Evolutionary conservation across 2,888 invertebrate genomes (phyloP).

Genomic region (Nudaria mundana): DNA sequence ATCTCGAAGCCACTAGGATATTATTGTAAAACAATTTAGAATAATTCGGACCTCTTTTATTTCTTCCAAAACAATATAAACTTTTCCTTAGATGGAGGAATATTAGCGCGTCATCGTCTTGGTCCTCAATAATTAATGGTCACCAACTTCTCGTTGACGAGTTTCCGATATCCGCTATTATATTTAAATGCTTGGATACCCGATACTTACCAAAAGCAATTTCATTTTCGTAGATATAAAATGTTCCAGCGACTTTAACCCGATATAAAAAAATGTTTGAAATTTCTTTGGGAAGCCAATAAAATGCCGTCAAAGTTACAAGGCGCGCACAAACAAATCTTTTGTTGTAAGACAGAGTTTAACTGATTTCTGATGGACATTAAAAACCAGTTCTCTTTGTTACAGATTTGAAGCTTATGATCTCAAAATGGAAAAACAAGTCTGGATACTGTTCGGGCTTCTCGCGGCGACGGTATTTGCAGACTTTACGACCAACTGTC

Average conservation of each 20-base stretch:
- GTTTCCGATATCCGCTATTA: conserved; percentile 40
- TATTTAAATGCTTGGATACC: conserved; percentile 17
- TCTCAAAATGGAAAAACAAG: conserved; percentile 55
- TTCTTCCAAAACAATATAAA: conserved; percentile 1
- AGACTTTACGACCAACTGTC: conserved; percentile 83
- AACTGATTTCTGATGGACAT: conserved; percentile 28
- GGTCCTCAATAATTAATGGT: conserved; percentile 26
- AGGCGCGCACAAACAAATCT: conserved; percentile 47
- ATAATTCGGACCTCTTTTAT: background rate
- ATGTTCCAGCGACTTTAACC: conserved; percentile 10
- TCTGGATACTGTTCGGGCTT: conserved; percentile 49
- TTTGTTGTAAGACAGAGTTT: conserved; percentile 30
- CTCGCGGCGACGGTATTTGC: conserved; percentile 52
- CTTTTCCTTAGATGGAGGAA: conserved; percentile 3
- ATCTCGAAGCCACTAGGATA: no score
- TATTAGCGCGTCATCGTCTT: conserved; percentile 23
- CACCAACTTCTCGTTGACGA: conserved; percentile 26
- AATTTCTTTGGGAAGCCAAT: conserved; percentile 31
- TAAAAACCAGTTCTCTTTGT: conserved; percentile 46
- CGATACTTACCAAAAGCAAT: conserved; percentile 18
- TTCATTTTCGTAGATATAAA: conserved; percentile 25
- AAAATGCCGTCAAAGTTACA: conserved; percentile 45
- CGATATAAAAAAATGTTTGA: conserved; percentile 8
- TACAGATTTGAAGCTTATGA: conserved; percentile 49
- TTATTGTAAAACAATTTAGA: background rate